Evolutionary conservation across 1,140 invertebrate genomes (phyloP), one percentile per base, ranked within the genome.

Genomic region (Drosophila lacteicornis): DNA sequence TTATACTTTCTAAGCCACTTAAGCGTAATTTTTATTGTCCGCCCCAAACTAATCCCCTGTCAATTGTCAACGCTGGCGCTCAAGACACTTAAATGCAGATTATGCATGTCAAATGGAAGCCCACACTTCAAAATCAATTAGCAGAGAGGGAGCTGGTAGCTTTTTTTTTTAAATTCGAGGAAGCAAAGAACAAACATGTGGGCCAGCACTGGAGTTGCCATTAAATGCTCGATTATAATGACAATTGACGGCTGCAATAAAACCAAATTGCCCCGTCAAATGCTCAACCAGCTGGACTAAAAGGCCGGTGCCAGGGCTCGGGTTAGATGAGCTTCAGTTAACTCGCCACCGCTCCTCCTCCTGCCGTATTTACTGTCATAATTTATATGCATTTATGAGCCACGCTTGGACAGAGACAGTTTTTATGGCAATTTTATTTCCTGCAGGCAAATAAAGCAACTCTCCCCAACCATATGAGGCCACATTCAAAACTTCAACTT

Each of bases 371-470:
- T 77, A 30, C 56, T 56, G 38, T 53, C 62, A 83, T 86, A 87
- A 86, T 87, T 83, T 86, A 88, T 80, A 88, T 83, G 80, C 71
- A 80, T 76, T 85, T 79, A 79, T 75, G 61, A 60, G 49, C 43
- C 55, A 74, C 74, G 74, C 67, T 55, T 47, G 50, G 74, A 38
- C 56, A 53, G 69, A 66, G 83, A 77, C 73, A 65, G 68, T 82
- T 87, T 87, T 87, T 87, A 87, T 83, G 83, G 82, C 84, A 87
- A 53, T 88, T 87, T 87, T 83, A 86, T 86, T 86, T 86, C 70
- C 80, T 78, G 76, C 68, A 80, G 75, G 71, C 78, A 85, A 79
- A 81, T 78, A 85, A 81, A 85, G 59, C 81, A 84, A 51, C 55
- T 67, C 58, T 67, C 45, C 42, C 46, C 58, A 42, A 9, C 40